These are phyloP conservation scores for Epizoanthus fatuus DNA, from an alignment of 92 coral and sea anemone genomes.

Conservation along the genomic window DNA sequence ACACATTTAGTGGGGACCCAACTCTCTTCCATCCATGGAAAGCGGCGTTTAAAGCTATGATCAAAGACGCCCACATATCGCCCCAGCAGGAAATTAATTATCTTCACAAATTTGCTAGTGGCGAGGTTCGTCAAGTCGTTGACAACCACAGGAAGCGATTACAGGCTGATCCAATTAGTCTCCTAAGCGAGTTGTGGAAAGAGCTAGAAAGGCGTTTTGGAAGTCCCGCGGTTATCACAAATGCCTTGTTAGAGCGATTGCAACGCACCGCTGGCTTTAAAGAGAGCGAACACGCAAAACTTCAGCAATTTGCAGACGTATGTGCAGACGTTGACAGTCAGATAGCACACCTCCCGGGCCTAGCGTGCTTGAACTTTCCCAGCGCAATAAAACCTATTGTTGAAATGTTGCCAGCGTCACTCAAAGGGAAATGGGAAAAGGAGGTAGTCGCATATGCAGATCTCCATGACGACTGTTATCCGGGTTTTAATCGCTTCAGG, in stretches of 20 bases:
- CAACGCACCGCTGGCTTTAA: conserved; percentile 24
- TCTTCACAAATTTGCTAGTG: conserved; percentile 50
- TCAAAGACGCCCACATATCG: conserved; percentile 49
- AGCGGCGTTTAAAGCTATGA: conserved; percentile 50
- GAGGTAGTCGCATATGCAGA: conserved; percentile 61
- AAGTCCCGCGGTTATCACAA: conserved; percentile 59
- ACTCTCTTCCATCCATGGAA: conserved; percentile 63
- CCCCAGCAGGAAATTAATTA: conserved; percentile 46
- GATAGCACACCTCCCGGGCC: conserved; percentile 50
- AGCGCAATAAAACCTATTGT: conserved; percentile 52
- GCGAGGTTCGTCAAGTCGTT: conserved; percentile 52
- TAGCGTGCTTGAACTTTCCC: conserved; percentile 63
- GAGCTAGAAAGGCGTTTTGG: conserved; percentile 68
- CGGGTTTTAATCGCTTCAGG: conserved; percentile 40
- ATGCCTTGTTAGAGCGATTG: conserved; percentile 41
- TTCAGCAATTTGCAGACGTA: conserved; percentile 57
- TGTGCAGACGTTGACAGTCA: conserved; percentile 65
- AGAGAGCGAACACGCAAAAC: conserved; percentile 22
- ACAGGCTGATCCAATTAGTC: conserved; percentile 40
- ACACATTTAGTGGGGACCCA: conserved; percentile 52
- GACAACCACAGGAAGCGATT: conserved; percentile 60
- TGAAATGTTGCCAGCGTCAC: conserved; percentile 48
- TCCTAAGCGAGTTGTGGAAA: conserved; percentile 51
- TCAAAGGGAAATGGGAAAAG: conserved; percentile 61
- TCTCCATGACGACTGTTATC: conserved; percentile 53